These are phyloP conservation scores for Scaptomyza tumidula DNA, from an alignment of 2,888 invertebrate species.

Conservation along the genomic window DNA sequence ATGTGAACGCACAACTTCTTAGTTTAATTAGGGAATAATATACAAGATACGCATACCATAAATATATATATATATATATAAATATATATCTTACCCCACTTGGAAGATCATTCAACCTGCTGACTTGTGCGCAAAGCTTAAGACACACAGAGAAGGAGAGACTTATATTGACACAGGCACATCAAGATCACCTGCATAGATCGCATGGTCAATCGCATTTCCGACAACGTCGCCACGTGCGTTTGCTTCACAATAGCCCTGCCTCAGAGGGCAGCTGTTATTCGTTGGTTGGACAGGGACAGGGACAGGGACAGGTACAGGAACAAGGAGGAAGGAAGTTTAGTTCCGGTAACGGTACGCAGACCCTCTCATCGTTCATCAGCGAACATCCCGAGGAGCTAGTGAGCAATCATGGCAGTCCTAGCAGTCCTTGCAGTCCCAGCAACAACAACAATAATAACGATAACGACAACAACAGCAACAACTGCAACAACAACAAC, in stretches of 20 bases:
- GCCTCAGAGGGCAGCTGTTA: slow-evolving; percentile 72
- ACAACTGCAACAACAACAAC: slow-evolving; percentile 2
- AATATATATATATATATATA: slow-evolving; percentile 6
- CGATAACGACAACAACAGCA: not conserved
- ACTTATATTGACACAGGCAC: slow-evolving; percentile 71
- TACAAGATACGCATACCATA: not conserved
- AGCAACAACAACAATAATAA: slow-evolving; percentile 8
- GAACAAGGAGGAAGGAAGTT: slow-evolving; percentile 10
- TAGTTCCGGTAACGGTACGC: slow-evolving; percentile 62
- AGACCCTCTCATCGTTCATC: slow-evolving; percentile 71
- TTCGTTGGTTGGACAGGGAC: slow-evolving; percentile 24
- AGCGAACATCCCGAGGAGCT: slow-evolving; percentile 72
- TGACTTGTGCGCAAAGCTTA: slow-evolving; percentile 78
- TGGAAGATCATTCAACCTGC: slow-evolving; percentile 80
- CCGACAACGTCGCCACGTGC: slow-evolving; percentile 65
- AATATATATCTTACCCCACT: slow-evolving; percentile 32
- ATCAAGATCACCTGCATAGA: slow-evolving; percentile 21
- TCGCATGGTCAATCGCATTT: slow-evolving; percentile 22
- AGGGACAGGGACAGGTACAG: slow-evolving; percentile 5
- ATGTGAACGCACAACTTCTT: not conserved
- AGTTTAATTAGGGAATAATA: not conserved
- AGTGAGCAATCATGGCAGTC: slow-evolving; percentile 22
- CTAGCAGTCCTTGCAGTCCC: slow-evolving; percentile 17
- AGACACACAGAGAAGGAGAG: slow-evolving; percentile 82
- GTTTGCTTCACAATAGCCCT: slow-evolving; percentile 75